phyloP scores from a whole-genome alignment of 2,888 invertebrate genomes.

The Rhagium mordax region DNA sequence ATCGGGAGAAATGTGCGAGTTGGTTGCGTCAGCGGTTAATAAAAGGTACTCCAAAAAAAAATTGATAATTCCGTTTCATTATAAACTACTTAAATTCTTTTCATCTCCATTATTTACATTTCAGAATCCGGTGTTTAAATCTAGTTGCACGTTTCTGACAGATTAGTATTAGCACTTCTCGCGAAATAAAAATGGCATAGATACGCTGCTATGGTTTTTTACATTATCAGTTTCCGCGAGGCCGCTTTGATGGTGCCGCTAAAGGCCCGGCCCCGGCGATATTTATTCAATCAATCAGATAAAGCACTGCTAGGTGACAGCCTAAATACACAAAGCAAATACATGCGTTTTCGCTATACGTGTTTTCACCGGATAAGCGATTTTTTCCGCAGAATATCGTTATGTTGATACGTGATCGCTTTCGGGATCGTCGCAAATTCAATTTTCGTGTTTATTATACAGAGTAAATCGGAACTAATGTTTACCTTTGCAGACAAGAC shows the following conservation, averaged over 20 bases:
- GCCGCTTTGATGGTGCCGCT: constrained; percentile 27
- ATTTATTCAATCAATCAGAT: constrained; percentile 51
- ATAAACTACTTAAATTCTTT: too few relatives aligned
- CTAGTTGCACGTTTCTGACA: not conserved
- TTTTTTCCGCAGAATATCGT: not conserved
- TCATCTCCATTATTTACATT: constrained; percentile 1
- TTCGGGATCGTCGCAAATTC: not conserved
- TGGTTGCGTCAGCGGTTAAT: too few relatives aligned
- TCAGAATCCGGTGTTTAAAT: not conserved
- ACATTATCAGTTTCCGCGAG: constrained; percentile 32
- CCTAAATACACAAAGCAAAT: constrained; percentile 28
- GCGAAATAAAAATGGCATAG: constrained; percentile 9
- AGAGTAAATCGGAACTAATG: too few relatives aligned
- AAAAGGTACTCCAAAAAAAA: too few relatives aligned
- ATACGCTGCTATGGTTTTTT: constrained; percentile 18
- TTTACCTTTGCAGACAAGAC: too few relatives aligned
- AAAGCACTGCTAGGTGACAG: constrained; percentile 44
- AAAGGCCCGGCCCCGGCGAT: constrained; percentile 30
- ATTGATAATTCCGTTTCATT: too few relatives aligned
- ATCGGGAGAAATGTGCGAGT: too few relatives aligned
- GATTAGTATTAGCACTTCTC: not conserved
- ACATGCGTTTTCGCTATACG: constrained; percentile 2
- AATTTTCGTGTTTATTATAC: too few relatives aligned
- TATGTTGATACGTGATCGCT: not conserved
- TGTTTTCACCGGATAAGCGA: constrained; percentile 2